These are phyloP conservation scores for Urocitellus parryii DNA, from an alignment of 2,113 vertebrate genomes.

Conservation along the genomic window DNA sequence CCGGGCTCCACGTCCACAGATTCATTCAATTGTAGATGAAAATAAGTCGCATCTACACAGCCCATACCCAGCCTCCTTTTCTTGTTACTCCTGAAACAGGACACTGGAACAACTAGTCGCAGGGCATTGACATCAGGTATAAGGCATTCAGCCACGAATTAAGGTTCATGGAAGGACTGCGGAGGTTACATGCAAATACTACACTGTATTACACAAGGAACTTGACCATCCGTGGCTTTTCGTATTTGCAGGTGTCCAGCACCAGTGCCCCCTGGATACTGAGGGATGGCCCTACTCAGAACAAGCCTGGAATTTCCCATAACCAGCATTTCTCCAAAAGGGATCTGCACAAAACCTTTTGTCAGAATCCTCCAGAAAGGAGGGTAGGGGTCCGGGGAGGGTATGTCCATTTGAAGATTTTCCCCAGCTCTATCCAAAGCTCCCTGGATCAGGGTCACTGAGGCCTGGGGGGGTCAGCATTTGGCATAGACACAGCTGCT, in stretches of 20 bases:
- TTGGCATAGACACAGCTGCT: background rate
- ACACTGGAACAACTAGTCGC: background rate
- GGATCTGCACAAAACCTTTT: rapidly evolving
- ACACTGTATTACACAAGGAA: background rate
- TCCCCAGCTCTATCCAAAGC: background rate
- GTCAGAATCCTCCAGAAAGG: background rate
- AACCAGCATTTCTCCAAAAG: background rate
- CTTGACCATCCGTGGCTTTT: background rate
- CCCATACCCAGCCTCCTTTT: background rate
- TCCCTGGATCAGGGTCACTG: background rate
- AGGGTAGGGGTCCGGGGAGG: rapidly evolving
- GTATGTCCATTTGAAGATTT: background rate
- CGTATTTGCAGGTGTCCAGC: background rate
- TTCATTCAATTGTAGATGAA: background rate
- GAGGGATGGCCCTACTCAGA: background rate
- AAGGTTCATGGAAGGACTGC: background rate
- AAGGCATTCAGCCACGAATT: background rate
- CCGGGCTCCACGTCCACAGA: background rate
- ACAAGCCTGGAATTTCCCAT: background rate
- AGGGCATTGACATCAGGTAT: background rate
- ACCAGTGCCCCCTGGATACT: background rate
- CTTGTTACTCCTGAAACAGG: background rate
- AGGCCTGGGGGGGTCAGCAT: background rate
- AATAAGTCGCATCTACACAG: background rate
- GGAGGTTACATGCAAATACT: background rate